A percentile compares a stretch with the other conserved stretches of the same genome.
These are phyloP conservation scores for Lithosia quadra DNA, from an alignment of 2,888 invertebrate species.

Conservation along the genomic window DNA sequence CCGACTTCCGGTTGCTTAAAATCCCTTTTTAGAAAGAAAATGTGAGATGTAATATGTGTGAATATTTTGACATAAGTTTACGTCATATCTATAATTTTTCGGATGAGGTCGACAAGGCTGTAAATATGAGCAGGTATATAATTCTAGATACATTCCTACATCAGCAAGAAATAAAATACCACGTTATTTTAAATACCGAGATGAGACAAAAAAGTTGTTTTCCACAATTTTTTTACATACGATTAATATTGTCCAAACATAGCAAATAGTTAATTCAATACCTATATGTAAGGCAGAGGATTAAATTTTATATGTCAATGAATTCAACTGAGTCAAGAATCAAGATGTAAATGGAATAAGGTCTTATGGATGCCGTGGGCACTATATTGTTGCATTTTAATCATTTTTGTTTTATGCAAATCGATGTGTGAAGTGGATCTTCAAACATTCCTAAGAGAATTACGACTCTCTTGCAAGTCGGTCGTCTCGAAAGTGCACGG, in stretches of 20 bases:
- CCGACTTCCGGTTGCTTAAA: background rate
- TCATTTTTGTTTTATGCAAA: conserved; percentile 77
- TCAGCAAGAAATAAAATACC: conserved; percentile 13
- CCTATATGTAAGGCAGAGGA: conserved; percentile 37
- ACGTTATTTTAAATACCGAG: conserved; percentile 15
- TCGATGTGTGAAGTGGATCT: conserved; percentile 69
- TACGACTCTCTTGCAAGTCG: conserved; percentile 71
- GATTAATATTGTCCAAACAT: conserved; percentile 25
- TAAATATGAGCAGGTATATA: conserved; percentile 15
- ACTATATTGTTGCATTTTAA: conserved; percentile 71
- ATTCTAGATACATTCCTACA: conserved; percentile 20
- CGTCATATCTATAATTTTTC: conserved; percentile 4
- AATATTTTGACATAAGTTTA: conserved; percentile 9
- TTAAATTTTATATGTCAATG: conserved; percentile 57
- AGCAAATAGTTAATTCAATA: conserved; percentile 36
- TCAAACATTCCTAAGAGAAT: conserved; percentile 73
- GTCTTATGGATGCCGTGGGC: conserved; percentile 63
- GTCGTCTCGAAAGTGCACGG: conserved; percentile 68
- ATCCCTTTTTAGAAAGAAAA: background rate
- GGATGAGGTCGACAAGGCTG: conserved; percentile 19
- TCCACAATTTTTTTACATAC: conserved; percentile 17
- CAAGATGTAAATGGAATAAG: conserved; percentile 65
- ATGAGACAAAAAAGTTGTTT: conserved; percentile 23
- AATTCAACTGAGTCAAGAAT: conserved; percentile 56
- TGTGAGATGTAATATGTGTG: background rate